A percentile compares a stretch with the other conserved stretches of the same genome.
These are phyloP conservation scores for Bradysia coprophila DNA, from an alignment of 1,140 invertebrate species.

Conservation along the genomic window DNA sequence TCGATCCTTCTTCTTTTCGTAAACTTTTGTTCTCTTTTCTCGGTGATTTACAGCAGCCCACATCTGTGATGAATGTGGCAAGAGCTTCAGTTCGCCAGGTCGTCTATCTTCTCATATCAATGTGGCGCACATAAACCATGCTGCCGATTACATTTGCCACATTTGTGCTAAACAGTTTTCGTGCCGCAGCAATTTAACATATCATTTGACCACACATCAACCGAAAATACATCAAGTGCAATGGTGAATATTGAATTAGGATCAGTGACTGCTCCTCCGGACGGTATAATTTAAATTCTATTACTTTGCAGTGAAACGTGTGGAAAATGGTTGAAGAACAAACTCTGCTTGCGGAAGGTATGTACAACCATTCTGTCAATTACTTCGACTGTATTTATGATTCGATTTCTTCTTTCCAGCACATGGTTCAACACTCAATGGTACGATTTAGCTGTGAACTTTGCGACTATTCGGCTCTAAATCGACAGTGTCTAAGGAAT, in stretches of 20 bases:
- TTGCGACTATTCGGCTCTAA: slow-evolving; percentile 2
- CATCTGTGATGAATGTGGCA: slow-evolving; percentile 4
- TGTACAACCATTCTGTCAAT: no score
- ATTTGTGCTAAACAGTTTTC: slow-evolving; percentile 1
- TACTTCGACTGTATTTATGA: no score
- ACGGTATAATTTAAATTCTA: background rate
- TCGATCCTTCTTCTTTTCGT: no score
- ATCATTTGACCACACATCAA: slow-evolving; percentile 4
- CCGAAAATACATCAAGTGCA: slow-evolving; percentile 2
- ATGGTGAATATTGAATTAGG: no score
- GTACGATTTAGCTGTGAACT: background rate
- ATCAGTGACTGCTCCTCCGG: no score
- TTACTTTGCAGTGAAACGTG: background rate
- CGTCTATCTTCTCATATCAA: slow-evolving; percentile 2
- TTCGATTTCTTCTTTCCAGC: no score
- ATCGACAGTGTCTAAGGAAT: slow-evolving; percentile 2
- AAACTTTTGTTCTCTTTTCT: no score
- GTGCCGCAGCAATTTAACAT: slow-evolving; percentile 1
- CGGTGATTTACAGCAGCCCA: no score
- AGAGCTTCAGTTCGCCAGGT: slow-evolving; percentile 1
- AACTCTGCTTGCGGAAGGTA: slow-evolving; percentile 2
- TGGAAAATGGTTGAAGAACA: slow-evolving; percentile 4
- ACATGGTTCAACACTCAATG: slow-evolving; percentile 3
- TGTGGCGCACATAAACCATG: background rate
- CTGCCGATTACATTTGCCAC: background rate